These are phyloP conservation scores for Ruditapes philippinarum DNA, from an alignment of 1,140 invertebrate genomes.

Conservation along the genomic window DNA sequence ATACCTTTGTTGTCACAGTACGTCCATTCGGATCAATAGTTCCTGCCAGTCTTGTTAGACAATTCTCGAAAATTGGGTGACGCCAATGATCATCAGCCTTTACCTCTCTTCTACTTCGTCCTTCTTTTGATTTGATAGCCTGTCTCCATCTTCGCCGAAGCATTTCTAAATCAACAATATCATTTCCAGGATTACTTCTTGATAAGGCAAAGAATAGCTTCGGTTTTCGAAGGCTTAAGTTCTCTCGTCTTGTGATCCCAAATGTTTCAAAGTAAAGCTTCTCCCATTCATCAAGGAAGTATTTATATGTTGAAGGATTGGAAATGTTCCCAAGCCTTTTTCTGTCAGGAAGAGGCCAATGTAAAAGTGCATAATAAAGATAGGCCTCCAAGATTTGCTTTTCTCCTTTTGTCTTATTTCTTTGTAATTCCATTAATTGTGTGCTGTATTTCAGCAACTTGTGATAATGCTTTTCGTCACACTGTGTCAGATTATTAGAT, in stretches of 20 bases:
- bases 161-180: slow-evolving; percentile 48
- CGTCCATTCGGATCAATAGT: slow-evolving; percentile 19
- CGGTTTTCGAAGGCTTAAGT: neutral
- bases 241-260: neutral
- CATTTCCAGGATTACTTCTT: slow-evolving; percentile 14
- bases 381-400: slow-evolving; percentile 5
- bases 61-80: neutral
- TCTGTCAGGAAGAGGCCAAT: slow-evolving; percentile 15
- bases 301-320: neutral
- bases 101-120: neutral
- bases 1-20: neutral
- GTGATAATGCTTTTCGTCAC: neutral
- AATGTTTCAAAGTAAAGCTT: neutral
- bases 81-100: slow-evolving; percentile 22
- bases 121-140: neutral
- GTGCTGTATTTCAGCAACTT: slow-evolving; percentile 19
- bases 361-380: slow-evolving; percentile 38
- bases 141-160: slow-evolving; percentile 24
- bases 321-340: neutral
- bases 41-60: neutral
- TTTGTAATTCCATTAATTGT: neutral
- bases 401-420: neutral
- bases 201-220: slow-evolving; percentile 28
- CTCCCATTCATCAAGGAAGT: slow-evolving; percentile 33
- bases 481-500: neutral